These are phyloP conservation scores for Scolopax bukidnonensis DNA, from an alignment of 2,797 vertebrate genomes.

Conservation along the genomic window DNA sequence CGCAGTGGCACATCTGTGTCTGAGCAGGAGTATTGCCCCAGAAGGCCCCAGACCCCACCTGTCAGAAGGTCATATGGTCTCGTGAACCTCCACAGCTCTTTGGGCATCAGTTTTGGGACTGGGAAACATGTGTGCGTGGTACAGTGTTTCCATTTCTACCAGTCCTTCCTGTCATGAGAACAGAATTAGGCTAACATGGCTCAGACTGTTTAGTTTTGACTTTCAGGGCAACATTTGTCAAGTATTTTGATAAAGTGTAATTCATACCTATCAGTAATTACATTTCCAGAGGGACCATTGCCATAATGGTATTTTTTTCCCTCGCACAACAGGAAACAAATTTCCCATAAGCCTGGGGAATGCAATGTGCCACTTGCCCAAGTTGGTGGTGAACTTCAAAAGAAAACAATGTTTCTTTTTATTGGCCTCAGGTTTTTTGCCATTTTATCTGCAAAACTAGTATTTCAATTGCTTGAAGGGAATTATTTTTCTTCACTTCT, in stretches of 20 bases:
- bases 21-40: too few relatives aligned
- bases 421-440: not conserved
- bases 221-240: not conserved
- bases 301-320: not conserved
- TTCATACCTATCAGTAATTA: not conserved
- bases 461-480: constrained; percentile 6
- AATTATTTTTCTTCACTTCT: not conserved
- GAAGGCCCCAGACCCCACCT: not conserved
- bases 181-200: not conserved
- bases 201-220: not conserved
- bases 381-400: constrained; percentile 44
- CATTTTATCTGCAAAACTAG: constrained; percentile 22
- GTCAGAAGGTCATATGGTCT: not conserved
- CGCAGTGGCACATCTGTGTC: accelerated
- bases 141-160: accelerated
- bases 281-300: not conserved
- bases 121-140: not conserved
- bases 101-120: accelerated
- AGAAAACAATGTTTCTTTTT: not conserved
- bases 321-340: not conserved
- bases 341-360: constrained; percentile 19
- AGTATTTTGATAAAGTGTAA: not conserved
- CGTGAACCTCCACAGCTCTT: accelerated
- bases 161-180: not conserved
- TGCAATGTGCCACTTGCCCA: not conserved